Evolutionary conservation across 2,113 vertebrate genomes (phyloP).

Genomic region (Nycticorax nycticorax): DNA sequence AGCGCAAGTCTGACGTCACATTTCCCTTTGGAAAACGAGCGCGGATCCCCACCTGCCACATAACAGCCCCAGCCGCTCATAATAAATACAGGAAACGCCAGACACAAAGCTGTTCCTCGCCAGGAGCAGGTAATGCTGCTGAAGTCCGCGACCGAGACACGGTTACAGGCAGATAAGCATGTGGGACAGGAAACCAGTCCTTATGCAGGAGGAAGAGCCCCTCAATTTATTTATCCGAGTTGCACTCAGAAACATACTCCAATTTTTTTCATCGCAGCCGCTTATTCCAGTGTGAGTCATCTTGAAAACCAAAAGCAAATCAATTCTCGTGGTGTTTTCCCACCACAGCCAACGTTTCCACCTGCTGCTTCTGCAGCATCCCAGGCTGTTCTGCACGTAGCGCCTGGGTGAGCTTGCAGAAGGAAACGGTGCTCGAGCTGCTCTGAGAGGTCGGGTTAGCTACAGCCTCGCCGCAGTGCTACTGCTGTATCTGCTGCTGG

Average conservation of each 20-base stretch:
- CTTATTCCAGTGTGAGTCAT: neutral
- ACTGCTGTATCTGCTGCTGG: fast-evolving
- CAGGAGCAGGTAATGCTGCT: neutral
- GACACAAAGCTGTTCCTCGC: neutral
- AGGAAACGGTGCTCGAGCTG: fast-evolving
- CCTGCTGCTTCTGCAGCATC: neutral
- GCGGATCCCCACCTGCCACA: neutral
- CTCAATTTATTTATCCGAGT: neutral
- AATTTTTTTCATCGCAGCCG: neutral
- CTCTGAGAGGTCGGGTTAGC: neutral
- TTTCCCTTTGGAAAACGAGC: neutral
- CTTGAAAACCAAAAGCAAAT: neutral
- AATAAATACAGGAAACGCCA: neutral
- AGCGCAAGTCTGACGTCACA: neutral
- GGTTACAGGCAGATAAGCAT: neutral
- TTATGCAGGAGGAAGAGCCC: neutral
- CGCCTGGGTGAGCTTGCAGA: fast-evolving
- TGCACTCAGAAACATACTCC: neutral
- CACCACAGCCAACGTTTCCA: neutral
- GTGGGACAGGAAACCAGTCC: neutral
- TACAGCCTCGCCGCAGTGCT: fast-evolving
- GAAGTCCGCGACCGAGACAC: neutral
- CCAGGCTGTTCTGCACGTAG: neutral
- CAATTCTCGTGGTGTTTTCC: neutral
- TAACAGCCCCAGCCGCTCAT: neutral